A percentile compares a stretch with the other conserved stretches of the same genome.
phyloP scores from a whole-genome alignment of 2,797 vertebrate genomes.

The Thaleichthys pacificus region DNA sequence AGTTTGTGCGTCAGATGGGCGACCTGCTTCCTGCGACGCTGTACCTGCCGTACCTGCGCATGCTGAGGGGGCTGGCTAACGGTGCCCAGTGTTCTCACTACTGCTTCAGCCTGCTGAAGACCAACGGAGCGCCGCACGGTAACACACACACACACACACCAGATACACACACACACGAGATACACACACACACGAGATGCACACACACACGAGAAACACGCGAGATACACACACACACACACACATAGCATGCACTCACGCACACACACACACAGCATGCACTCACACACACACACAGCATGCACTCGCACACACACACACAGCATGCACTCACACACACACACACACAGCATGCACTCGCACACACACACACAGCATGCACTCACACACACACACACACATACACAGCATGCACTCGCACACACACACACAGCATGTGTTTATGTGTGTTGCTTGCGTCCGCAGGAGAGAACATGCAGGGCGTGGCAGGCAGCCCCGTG shows the following conservation, averaged over 20 bases:
- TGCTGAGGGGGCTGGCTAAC: conserved; percentile 91
- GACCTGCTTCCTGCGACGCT: conserved; percentile 94
- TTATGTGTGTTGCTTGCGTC: conserved; percentile 10
- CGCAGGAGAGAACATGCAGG: conserved; percentile 92
- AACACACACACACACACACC: conserved; percentile 53
- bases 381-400: too few relatives aligned
- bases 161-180: neutral
- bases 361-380: too few relatives aligned
- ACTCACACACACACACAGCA: too few relatives aligned
- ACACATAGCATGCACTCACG: too few relatives aligned
- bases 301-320: too few relatives aligned
- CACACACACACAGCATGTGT: neutral
- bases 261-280: too few relatives aligned
- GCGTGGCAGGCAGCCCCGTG: conserved; percentile 87
- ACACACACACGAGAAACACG: too few relatives aligned
- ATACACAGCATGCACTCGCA: too few relatives aligned
- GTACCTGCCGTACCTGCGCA: conserved; percentile 93
- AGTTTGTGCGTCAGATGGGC: conserved; percentile 99
- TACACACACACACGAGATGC: neutral
- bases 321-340: too few relatives aligned
- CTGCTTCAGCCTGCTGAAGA: conserved; percentile 95
- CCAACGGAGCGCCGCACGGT: conserved; percentile 94
- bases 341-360: too few relatives aligned
- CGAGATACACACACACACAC: neutral
- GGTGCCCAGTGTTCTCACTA: conserved; percentile 96